phyloP scores from a whole-genome alignment of 2,113 vertebrate species.

The Mesocricetus auratus region DNA sequence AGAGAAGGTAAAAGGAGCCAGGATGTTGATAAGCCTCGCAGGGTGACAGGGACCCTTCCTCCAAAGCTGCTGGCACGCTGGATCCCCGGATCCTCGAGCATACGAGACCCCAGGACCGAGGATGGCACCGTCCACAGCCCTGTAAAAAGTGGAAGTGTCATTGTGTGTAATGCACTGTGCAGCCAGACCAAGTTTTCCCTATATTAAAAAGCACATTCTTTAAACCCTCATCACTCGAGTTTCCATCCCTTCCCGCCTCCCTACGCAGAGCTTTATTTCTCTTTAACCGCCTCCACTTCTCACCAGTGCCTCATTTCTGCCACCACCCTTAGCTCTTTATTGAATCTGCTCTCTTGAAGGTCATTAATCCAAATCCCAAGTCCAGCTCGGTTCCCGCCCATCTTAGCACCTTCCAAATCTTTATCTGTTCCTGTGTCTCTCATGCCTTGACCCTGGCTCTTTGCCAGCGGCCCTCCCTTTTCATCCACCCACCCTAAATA shows the following conservation, averaged over 20 bases:
- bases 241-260: conserved; percentile 7
- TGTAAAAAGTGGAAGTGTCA: neutral
- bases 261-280: conserved; percentile 41
- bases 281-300: conserved; percentile 34
- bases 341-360: conserved; percentile 52
- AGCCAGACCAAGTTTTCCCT: neutral
- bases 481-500: conserved; percentile 52
- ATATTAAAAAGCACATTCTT: neutral
- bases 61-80: neutral
- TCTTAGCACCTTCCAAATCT: conserved; percentile 5
- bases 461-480: neutral
- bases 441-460: neutral
- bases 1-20: neutral
- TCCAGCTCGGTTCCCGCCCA: neutral
- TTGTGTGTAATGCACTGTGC: neutral
- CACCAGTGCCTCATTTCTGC: conserved; percentile 28
- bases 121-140: neutral
- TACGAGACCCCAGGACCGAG: neutral
- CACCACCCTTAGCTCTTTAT: conserved; percentile 10
- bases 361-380: conserved; percentile 35
- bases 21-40: neutral
- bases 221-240: neutral
- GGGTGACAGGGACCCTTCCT: neutral
- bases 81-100: neutral
- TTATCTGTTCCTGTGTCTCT: neutral